Evolutionary conservation across 2,888 invertebrate genomes (phyloP).

Genomic region (Pandemis corylana): DNA sequence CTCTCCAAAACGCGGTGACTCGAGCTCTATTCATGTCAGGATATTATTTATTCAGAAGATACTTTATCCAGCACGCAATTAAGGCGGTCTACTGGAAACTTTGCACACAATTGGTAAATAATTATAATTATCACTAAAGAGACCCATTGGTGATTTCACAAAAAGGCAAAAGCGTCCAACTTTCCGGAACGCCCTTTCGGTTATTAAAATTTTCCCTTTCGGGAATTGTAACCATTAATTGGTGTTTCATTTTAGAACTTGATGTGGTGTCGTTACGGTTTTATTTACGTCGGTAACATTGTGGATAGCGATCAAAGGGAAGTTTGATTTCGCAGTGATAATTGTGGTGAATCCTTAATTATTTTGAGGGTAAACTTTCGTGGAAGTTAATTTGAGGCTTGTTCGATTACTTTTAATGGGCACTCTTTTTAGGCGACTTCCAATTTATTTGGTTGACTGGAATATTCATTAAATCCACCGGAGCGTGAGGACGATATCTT

Average conservation of each 20-base stretch:
- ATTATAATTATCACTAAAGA: conserved; percentile 80
- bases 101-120: conserved; percentile 82
- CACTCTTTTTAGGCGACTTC: conserved; percentile 80
- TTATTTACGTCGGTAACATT: conserved; percentile 57
- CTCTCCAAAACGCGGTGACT: conserved; percentile 62
- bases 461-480: conserved; percentile 76
- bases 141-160: conserved; percentile 76
- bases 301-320: conserved; percentile 78
- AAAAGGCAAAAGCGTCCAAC: conserved; percentile 80
- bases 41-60: conserved; percentile 78
- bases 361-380: conserved; percentile 84
- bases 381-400: conserved; percentile 81
- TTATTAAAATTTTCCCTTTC: conserved; percentile 79
- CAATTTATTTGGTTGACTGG: conserved; percentile 79
- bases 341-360: conserved; percentile 85
- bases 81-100: conserved; percentile 69
- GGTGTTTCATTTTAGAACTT: conserved; percentile 59
- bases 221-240: conserved; percentile 59
- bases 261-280: conserved; percentile 55
- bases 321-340: conserved; percentile 84
- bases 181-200: conserved; percentile 71
- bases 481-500: conserved; percentile 61
- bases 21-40: conserved; percentile 67
- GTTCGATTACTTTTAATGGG: conserved; percentile 82
- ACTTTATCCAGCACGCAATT: conserved; percentile 78